Evolutionary conservation across 2,888 invertebrate genomes (phyloP).

Genomic region (Aphodius granarius): DNA sequence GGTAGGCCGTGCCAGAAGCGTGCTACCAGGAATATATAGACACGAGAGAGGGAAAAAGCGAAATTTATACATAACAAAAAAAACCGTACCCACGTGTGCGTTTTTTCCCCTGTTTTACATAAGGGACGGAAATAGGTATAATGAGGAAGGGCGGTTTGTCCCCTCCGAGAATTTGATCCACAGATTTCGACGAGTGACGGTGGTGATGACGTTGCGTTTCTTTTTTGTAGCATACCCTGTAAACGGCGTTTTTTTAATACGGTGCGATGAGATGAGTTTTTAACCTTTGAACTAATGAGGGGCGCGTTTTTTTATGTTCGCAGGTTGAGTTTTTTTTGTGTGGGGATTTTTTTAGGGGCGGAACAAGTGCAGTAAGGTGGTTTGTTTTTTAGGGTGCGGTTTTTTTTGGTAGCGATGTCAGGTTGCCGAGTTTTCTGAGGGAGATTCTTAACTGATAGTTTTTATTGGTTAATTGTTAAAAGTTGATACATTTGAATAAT

Average conservation of each 20-base stretch:
- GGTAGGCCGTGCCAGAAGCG: constrained; percentile 37
- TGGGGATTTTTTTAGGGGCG: background rate
- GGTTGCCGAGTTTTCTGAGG: background rate
- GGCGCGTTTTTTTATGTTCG: background rate
- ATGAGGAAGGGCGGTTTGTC: background rate
- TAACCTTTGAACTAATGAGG: background rate
- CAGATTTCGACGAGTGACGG: background rate
- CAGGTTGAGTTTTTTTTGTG: background rate
- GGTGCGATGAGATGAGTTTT: background rate
- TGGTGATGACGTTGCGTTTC: background rate
- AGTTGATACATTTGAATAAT: too few species aligned
- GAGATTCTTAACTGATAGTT: background rate
- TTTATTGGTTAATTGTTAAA: background rate
- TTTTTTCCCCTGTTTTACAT: background rate
- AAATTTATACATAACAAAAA: background rate
- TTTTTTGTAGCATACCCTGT: background rate
- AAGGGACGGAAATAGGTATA: background rate
- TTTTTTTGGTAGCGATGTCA: background rate
- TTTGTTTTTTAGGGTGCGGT: background rate
- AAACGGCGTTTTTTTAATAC: background rate
- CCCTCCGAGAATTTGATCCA: background rate
- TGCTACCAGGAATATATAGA: constrained; percentile 23
- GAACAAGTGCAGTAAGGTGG: background rate
- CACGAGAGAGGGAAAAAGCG: too few species aligned
- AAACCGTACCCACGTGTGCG: background rate